A percentile compares a stretch with the other conserved stretches of the same genome.
phyloP scores from a whole-genome alignment of 2,797 vertebrate species.

The Anolis apletophallus region DNA sequence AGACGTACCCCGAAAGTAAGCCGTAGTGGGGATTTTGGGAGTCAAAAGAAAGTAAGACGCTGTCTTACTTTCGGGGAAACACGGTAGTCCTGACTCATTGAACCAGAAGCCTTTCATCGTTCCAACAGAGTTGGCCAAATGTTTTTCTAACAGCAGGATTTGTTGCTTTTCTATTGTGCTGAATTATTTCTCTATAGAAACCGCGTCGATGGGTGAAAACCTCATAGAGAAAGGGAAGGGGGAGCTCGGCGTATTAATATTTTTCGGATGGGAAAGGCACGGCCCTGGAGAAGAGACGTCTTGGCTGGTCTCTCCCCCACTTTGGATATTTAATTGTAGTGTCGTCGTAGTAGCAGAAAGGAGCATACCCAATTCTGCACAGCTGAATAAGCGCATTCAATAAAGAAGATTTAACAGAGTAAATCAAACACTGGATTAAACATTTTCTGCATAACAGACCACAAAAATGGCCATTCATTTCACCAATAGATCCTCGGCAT shows the following conservation, averaged over 20 bases:
- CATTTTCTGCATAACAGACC: slow-evolving; percentile 84
- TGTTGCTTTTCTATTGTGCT: slow-evolving; percentile 47
- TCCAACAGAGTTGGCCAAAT: slow-evolving; percentile 62
- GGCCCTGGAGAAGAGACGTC: slow-evolving; percentile 75
- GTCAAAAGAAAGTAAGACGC: too few species aligned
- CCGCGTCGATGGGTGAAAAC: slow-evolving; percentile 38
- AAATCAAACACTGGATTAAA: slow-evolving; percentile 83
- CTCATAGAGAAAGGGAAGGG: not conserved
- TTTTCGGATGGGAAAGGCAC: slow-evolving; percentile 74
- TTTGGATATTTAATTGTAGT: slow-evolving; percentile 81
- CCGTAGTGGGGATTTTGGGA: too few species aligned
- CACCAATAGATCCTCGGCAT: slow-evolving; percentile 74
- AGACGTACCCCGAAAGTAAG: too few species aligned
- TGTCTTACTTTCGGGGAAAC: too few species aligned
- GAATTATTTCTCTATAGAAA: slow-evolving; percentile 48
- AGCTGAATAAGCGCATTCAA: slow-evolving; percentile 81
- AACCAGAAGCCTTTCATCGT: slow-evolving; percentile 71
- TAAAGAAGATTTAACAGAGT: slow-evolving; percentile 82
- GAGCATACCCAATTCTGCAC: slow-evolving; percentile 78
- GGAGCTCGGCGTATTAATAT: slow-evolving; percentile 63
- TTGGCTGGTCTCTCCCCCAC: slow-evolving; percentile 66
- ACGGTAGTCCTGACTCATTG: slow-evolving; percentile 68
- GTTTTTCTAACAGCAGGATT: slow-evolving; percentile 59
- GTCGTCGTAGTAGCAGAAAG: slow-evolving; percentile 82
- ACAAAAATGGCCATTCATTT: slow-evolving; percentile 83